These are phyloP conservation scores for Loriculus beryllinus DNA, from an alignment of 2,797 vertebrate genomes.

Conservation along the genomic window DNA sequence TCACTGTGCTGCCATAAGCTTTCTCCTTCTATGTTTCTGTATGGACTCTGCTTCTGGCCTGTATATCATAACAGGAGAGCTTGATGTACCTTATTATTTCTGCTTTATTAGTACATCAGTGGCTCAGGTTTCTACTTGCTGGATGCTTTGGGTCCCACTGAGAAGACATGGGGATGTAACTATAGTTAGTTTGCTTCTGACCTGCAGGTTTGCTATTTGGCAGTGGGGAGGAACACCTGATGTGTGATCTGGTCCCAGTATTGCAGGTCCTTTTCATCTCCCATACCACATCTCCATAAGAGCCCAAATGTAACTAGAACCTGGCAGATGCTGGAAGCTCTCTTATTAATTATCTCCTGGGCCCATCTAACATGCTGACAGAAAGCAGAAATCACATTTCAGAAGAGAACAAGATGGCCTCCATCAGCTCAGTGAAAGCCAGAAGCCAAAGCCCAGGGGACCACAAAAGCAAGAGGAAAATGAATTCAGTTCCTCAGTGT, in stretches of 20 bases:
- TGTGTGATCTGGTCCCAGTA: fast-evolving
- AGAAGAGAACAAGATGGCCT: neutral
- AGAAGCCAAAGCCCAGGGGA: neutral
- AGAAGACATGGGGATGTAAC: neutral
- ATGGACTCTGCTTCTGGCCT: neutral
- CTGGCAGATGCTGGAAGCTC: slow-evolving; percentile 1
- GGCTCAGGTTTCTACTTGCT: neutral
- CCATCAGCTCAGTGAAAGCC: neutral
- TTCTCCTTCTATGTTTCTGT: neutral
- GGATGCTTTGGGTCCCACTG: neutral
- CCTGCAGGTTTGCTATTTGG: neutral
- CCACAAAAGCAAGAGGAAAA: neutral
- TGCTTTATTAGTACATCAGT: neutral
- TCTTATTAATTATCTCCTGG: slow-evolving; percentile 19
- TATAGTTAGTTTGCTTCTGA: neutral
- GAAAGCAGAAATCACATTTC: slow-evolving; percentile 4
- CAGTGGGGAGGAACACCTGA: neutral
- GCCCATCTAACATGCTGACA: neutral
- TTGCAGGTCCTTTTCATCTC: neutral
- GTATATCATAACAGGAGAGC: neutral
- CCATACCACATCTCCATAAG: neutral
- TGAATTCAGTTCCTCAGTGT: neutral
- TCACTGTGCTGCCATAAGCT: neutral
- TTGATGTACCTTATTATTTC: neutral
- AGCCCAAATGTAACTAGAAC: neutral